These are phyloP conservation scores for Dicerorhinus sumatrensis DNA, from an alignment of 2,113 vertebrate genomes.

Conservation along the genomic window DNA sequence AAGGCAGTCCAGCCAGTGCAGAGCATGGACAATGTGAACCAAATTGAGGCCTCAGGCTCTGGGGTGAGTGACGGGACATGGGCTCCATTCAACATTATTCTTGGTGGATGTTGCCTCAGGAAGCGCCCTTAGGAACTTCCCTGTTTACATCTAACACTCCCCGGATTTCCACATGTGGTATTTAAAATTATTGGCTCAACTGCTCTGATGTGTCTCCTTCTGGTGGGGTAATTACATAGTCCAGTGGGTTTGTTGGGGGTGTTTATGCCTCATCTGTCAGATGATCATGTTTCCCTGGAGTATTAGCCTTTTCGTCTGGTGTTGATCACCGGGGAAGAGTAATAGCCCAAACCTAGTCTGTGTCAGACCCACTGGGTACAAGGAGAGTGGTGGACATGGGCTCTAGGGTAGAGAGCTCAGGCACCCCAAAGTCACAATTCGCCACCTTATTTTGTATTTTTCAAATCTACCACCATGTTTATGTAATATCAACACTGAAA, in stretches of 20 bases:
- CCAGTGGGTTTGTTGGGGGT: background rate
- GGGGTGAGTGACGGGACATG: background rate
- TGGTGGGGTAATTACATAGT: too few relatives aligned
- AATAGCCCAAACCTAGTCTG: background rate
- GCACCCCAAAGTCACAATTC: background rate
- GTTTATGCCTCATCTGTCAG: background rate
- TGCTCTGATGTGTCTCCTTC: too few relatives aligned
- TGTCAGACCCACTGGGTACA: background rate
- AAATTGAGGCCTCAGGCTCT: background rate
- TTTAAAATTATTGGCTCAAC: too few relatives aligned
- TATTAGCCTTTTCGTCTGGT: too few relatives aligned
- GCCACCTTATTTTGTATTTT: background rate
- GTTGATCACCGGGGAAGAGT: background rate
- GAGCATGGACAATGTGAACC: fast-evolving
- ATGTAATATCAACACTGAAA: background rate
- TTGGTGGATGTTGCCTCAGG: background rate
- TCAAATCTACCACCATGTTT: background rate
- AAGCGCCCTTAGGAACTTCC: background rate
- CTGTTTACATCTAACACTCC: background rate
- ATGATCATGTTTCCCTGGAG: background rate
- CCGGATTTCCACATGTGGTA: too few relatives aligned
- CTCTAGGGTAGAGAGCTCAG: background rate
- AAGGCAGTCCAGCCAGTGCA: background rate
- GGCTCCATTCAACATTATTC: background rate
- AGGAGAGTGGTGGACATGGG: background rate